These are phyloP conservation scores for Capitulum mitella DNA, from an alignment of 2,888 invertebrate species.

Conservation along the genomic window DNA sequence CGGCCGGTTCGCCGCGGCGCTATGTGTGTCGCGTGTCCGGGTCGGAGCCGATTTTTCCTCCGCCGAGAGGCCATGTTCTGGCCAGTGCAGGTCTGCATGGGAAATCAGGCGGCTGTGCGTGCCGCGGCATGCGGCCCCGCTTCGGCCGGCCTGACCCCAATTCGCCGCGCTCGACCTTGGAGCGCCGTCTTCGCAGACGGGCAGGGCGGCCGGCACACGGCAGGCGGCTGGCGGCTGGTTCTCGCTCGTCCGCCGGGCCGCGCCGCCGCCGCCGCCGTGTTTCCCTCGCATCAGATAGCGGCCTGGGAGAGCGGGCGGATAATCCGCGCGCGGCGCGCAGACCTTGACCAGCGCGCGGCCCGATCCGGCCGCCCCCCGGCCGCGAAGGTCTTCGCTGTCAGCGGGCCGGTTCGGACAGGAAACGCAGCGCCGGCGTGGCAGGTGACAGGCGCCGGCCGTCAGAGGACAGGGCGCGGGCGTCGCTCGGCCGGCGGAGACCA, in stretches of 20 bases:
- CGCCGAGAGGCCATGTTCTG: background rate
- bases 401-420: background rate
- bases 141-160: background rate
- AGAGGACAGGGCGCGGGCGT: too few relatives aligned
- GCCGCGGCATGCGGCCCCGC: background rate
- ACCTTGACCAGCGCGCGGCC: background rate
- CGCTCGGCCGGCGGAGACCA: too few relatives aligned
- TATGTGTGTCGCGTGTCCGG: background rate
- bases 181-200: too few relatives aligned
- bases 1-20: background rate
- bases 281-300: background rate
- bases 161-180: background rate
- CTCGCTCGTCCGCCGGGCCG: too few relatives aligned
- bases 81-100: background rate
- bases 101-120: background rate
- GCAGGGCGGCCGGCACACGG: too few relatives aligned
- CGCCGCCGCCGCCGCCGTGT: background rate
- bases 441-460: too few relatives aligned
- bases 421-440: too few relatives aligned
- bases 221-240: too few relatives aligned
- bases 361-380: background rate
- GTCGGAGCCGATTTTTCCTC: background rate
- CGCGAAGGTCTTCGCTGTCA: background rate
- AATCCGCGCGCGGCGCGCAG: background rate
- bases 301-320: background rate